Base-by-base conservation (phyloP, 2,113 vertebrate genomes). In the Mungos mungo region DNA sequence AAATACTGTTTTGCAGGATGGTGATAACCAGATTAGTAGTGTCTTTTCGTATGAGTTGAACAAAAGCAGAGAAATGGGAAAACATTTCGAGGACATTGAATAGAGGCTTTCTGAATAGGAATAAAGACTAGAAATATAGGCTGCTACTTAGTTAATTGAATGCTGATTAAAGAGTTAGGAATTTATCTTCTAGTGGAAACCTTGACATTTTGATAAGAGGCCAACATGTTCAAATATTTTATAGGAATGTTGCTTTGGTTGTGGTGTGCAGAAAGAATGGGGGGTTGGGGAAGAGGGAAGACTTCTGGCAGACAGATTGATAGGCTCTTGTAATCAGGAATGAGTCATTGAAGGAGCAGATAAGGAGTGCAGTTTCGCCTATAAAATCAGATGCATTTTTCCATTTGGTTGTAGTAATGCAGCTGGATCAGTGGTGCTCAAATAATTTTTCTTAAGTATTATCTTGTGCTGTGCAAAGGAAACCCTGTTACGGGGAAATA, bases 1-100 rank as follows among this genome's bases (percentile, higher is more conserved):
- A 81, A 88, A 68, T 94, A 66, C 65, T 81, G 66, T 88, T 95
- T 93, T 95, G 35, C 8, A 92, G 68, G n/a, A 89, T 50, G 54
- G n/a, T 60, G 72, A 16, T 92, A 83, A 41, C 86, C 90, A 93
- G 29, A 29, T 95, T 86, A 50, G 1, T 33, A 7, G 4, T 84
- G 3, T 71, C 65, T 91, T 95, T 94, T 94, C 50, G 96, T 52
- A 63, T 92, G 79, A 85, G 9, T 85, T 12, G 35, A 92, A 79
- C 57, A 89, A 84, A 94, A 91, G 52, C 50, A 86, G 66, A 92
- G 74, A 92, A 93, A 90, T 72, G 16, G 23, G 41, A 79, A 89
- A 68, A 4, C 25, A n/a, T 82, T 95, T 87, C 74, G 60, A 94
- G 57, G 41, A 93, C 33, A 31, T 19, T 93, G 90, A 88, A 72